Evolutionary conservation across 2,888 invertebrate genomes (phyloP), one percentile per base, ranked within the genome.

Genomic region (Plemyria rubiginata): DNA sequence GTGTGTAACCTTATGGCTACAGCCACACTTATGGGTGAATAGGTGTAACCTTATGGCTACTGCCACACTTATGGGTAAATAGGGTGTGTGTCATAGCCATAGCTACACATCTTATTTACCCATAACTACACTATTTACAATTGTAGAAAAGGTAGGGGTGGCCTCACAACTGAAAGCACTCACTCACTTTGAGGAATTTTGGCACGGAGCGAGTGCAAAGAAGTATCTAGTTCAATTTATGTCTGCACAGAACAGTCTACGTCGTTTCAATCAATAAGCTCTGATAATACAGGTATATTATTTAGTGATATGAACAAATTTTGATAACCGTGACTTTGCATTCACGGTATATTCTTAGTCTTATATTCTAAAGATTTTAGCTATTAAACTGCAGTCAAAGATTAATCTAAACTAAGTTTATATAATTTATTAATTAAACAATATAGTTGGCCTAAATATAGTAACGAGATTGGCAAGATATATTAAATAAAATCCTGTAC

Each of bases 261-360:
- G 45, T 15, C 48, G 9, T 51, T 53, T 53, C 28, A 38, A 9
- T n/a, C 6, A 52, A 57, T 62, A 62, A 59, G 56, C 59, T 67
- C 61, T 59, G 16, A 38, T 7, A 8, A 28, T 41, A 45, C 45
- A 61, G 56, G 59, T 51, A 5, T 22, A 22, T 22, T 2, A 22
- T 41, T 5, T 12, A 15, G 15, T 11, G 15, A 16, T 16, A 45
- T 15, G 45, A 45, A 45, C 9, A 16, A 16, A 9, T 16, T 45
- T 11, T 16, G 1, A 16, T 16, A 2, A 22, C 22, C 9, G 16
- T 45, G 43, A 15, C 11, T 38, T 38, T 38, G 1, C 11, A 38
- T 38, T 11, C 11, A 43, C 3, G 8, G 45, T 45, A 45, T 7
- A 45, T 45, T 45, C n/a, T 45, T 16, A 45, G 9, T 0, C 45